Base-by-base conservation (phyloP, 2,797 vertebrate species). In the Hoplostethus mediterraneus region DNA sequence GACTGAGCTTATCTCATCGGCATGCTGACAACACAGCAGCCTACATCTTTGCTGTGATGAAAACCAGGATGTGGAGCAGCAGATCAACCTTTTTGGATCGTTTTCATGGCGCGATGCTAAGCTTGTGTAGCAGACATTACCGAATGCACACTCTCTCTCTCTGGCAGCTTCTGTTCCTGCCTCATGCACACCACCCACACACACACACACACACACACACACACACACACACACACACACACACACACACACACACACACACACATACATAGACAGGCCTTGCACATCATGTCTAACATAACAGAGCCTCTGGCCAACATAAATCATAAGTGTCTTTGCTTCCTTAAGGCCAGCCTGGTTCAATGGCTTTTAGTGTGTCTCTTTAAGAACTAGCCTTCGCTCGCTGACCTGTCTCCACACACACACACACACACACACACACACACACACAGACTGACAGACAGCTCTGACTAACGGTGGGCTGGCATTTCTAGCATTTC, bases 1-100 rank as follows among this genome's bases (percentile, higher is more conserved):
- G 28, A 73, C 56, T 59, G 45, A 42, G 38, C 63, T 55, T 71
- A 76, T 77, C 54, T 71, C 80, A 72, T 73, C 68, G 70, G 59
- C 63, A 13, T 21, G 49, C 11, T 59, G 67, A 72, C 58, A 71
- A 51, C 55, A 61, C 66, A 33, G 58, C 63, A 64, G 59, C 25
- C 42, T 28, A 28, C 45, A 16, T 54, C 55, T 68, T 28, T 48
- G 48, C 40, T 11, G 33, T 44, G 21, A 59, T 17, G 44, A 42
- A 42, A 42, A 9, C 13, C 30, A 14, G 38, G 25, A 45, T 44
- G 12, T 51, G 28, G 33, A 31, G 21, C 44, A 54, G 51, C 28
- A 6, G 8, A 42, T 2, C 8, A 42, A 10, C 10, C 3, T 42
- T 11, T 42, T 42, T 10, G 9, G 40, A 42, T 42, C 10, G 40